phyloP scores from a whole-genome alignment of 2,797 vertebrate genomes.

The Acanthurus tractus region DNA sequence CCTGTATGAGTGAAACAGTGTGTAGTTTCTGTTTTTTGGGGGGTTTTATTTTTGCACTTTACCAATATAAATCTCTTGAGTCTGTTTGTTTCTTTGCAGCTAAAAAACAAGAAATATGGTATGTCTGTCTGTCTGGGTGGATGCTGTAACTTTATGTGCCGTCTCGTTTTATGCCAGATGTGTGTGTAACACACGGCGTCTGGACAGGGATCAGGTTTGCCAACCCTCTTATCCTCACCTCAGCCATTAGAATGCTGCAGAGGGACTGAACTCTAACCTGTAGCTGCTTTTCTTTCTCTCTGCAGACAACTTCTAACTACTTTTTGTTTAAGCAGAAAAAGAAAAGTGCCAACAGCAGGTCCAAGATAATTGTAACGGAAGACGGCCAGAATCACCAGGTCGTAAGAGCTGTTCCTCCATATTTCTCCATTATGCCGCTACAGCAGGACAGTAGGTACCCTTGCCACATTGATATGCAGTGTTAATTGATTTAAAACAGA shows the following conservation, averaged over 20 bases:
- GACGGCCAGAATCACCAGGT: constrained; percentile 18
- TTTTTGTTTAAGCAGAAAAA: not conserved
- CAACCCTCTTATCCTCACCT: constrained; percentile 11
- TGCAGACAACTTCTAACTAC: constrained; percentile 20
- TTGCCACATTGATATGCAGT: constrained; percentile 36
- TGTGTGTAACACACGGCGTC: constrained; percentile 4
- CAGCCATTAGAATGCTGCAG: constrained; percentile 16
- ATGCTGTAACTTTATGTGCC: not conserved
- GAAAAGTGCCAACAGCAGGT: constrained; percentile 31
- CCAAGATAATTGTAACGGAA: constrained; percentile 22
- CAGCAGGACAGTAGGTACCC: not conserved
- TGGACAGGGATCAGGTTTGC: constrained; percentile 25
- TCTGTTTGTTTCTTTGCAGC: constrained; percentile 1
- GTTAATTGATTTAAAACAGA: constrained; percentile 65
- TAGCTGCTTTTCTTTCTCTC: not conserved
- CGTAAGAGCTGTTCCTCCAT: constrained; percentile 33
- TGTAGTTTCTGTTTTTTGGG: constrained; percentile 5
- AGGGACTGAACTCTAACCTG: constrained; percentile 30
- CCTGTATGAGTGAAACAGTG: constrained; percentile 1
- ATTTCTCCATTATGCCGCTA: constrained; percentile 33
- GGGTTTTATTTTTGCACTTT: constrained; percentile 4
- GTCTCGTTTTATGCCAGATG: constrained; percentile 7
- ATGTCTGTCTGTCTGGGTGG: not conserved
- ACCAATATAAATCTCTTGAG: not conserved
- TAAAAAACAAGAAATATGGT: not conserved